phyloP scores from a whole-genome alignment of 1,140 invertebrate genomes.

The Lycorma delicatula region DNA sequence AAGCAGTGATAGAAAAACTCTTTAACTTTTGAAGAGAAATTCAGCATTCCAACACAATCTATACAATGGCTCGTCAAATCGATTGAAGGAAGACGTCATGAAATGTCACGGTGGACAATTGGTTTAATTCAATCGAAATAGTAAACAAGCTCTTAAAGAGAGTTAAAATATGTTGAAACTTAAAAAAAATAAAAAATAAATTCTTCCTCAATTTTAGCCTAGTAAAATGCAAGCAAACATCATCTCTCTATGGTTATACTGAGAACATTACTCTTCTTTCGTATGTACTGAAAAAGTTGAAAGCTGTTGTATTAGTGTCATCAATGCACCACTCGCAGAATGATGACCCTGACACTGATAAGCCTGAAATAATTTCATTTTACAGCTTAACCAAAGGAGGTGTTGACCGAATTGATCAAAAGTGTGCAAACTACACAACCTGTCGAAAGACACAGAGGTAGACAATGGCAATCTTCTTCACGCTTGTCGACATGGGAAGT shows the following conservation, averaged over 20 bases:
- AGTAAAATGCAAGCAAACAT: constrained; percentile 1
- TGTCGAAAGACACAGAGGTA: constrained; percentile 34
- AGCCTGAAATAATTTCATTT: constrained; percentile 27
- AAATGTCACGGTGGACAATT: constrained; percentile 37
- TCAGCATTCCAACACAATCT: constrained; percentile 26
- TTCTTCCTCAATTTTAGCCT: constrained; percentile 29
- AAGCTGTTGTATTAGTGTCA: constrained; percentile 30
- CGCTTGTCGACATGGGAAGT: constrained; percentile 33
- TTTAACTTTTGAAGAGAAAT: constrained; percentile 21
- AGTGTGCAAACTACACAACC: constrained; percentile 33
- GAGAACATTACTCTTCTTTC: constrained; percentile 22
- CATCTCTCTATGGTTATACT: constrained; percentile 17
- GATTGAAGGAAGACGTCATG: constrained; percentile 30
- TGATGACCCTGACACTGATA: constrained; percentile 23
- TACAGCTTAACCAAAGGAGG: constrained; percentile 39
- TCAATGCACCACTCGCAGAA: constrained; percentile 35
- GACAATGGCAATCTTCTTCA: constrained; percentile 36
- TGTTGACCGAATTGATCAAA: constrained; percentile 38
- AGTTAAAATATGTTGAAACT: constrained; percentile 37
- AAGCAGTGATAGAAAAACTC: too few species aligned
- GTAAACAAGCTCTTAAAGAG: constrained; percentile 30
- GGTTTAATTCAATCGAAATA: constrained; percentile 36
- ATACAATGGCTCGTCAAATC: constrained; percentile 28
- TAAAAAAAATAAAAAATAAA: constrained; percentile 39
- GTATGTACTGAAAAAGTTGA: constrained; percentile 31